Evolutionary conservation across 2,113 vertebrate species (phyloP).

Genomic region (Nycticryphes semicollaris): DNA sequence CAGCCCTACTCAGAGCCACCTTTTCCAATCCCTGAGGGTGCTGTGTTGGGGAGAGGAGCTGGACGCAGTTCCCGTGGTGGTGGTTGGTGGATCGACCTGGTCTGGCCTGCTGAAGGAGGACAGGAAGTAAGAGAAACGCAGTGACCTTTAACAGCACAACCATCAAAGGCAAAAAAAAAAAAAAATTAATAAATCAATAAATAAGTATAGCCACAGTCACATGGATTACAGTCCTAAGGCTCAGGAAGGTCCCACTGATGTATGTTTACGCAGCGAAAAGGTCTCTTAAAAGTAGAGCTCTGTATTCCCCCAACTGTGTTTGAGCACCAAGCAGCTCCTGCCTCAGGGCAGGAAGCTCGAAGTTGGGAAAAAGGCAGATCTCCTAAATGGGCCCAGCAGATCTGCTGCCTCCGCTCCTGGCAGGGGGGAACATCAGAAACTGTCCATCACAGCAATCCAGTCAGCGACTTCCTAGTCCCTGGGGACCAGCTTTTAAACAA

Average conservation of each 20-base stretch:
- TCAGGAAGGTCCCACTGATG: not conserved
- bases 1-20: not conserved
- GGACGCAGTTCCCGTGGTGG: not conserved
- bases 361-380: not conserved
- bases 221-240: not conserved
- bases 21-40: not conserved
- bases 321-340: not conserved
- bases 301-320: not conserved
- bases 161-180: not conserved
- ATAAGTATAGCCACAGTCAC: not conserved
- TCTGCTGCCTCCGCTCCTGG: not conserved
- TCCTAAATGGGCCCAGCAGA: not conserved
- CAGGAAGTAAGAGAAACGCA: not conserved
- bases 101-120: not conserved
- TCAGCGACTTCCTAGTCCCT: not conserved
- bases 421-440: not conserved
- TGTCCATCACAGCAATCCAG: not conserved
- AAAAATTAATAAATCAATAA: not conserved
- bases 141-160: not conserved
- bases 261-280: not conserved
- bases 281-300: not conserved
- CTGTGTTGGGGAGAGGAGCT: not conserved
- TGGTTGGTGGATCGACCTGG: not conserved
- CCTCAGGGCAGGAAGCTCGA: not conserved
- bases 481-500: not conserved